phyloP scores from a whole-genome alignment of 2,113 vertebrate genomes.

The Trochalopteron elliotii region DNA sequence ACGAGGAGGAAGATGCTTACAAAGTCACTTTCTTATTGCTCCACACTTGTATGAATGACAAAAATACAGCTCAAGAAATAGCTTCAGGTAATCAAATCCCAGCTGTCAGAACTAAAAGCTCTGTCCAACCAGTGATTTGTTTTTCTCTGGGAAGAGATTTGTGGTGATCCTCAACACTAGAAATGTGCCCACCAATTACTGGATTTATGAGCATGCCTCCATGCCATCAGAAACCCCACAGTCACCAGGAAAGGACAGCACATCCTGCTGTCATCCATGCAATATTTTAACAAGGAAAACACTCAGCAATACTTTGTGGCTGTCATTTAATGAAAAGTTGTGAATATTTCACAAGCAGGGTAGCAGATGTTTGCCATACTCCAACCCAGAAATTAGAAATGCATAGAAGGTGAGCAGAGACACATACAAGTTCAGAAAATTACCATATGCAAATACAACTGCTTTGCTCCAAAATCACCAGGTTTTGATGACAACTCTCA shows the following conservation, averaged over 20 bases:
- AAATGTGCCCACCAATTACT: neutral
- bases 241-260: neutral
- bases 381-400: neutral
- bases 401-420: neutral
- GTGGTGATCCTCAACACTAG: neutral
- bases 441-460: rapidly evolving
- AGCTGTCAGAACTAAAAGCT: neutral
- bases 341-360: neutral
- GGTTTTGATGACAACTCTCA: neutral
- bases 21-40: neutral
- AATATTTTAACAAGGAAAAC: neutral
- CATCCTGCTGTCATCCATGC: rapidly evolving
- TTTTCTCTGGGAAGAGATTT: neutral
- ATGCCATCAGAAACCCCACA: rapidly evolving
- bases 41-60: neutral
- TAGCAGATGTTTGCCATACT: neutral
- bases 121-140: neutral
- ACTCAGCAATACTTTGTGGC: neutral
- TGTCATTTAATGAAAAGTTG: neutral
- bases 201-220: neutral
- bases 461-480: neutral
- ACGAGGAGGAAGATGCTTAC: neutral
- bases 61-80: neutral
- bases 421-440: neutral
- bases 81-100: neutral